Base-by-base conservation (phyloP, 2,797 vertebrate species). In the Dendrocincla tyrannina region DNA sequence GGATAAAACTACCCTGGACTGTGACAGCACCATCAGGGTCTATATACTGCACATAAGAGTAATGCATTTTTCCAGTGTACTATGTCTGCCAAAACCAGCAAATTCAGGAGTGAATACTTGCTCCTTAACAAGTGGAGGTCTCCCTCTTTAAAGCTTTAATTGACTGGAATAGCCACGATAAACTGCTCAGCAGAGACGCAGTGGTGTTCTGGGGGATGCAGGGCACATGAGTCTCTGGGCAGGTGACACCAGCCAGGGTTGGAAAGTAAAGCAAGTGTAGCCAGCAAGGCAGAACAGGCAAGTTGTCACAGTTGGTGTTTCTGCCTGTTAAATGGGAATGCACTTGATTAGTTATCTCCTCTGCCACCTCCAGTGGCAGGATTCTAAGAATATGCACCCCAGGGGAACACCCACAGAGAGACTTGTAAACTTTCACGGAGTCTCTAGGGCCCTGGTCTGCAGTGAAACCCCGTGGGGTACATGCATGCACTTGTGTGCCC, bases 301-400 rank as follows among this genome's bases (percentile, higher is more conserved):
- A 97, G 97, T 98, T 98, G 98, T 98, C 98, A 98, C 56, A 94
- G 98, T 98, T 98, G 96, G 97, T 98, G 97, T 98, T 98, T 98
- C 98, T 98, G 98, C 98, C 98, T 98, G 95, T 98, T 98, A 98
- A 98, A 97, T 98, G 97, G 96, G 91, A 99, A 98, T 98, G 98
- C 96, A 98, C 97, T 98, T 98, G 98, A 99, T 98, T 98, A 98
- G 98, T 98, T 98, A 90, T 49, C 93, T 96, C 33, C 17, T 53
- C 93, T 58, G 41, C 91, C 88, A 91, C 76, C 70, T 58, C 62
- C 84, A 53, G 11, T 53, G 30, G 18, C 55, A 88, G 63, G 74
- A 88, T 95, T 94, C 79, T 93, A 46, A 94, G 94, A 96, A 94
- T 77, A 86, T 23, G 77, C 33, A 88, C 20, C 79, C 76, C 14